These are phyloP conservation scores for Heliconius aoede DNA, from an alignment of 2,888 invertebrate species.

Conservation along the genomic window DNA sequence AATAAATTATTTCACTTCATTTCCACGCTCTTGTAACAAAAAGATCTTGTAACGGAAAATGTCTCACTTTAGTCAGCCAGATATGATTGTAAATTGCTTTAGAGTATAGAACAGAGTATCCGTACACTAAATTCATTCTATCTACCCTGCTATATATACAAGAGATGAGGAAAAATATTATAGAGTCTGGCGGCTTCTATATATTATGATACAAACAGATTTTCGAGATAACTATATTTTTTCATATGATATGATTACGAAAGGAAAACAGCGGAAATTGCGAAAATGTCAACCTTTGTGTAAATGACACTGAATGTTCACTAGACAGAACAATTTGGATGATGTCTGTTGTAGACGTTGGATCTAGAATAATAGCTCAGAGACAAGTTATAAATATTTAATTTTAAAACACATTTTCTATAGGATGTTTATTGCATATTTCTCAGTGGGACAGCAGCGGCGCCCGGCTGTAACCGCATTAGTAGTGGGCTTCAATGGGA, in stretches of 20 bases:
- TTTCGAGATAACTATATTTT: background rate
- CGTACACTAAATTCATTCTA: too few species aligned
- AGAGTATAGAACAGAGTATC: too few species aligned
- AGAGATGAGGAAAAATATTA: too few species aligned
- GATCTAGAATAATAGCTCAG: background rate
- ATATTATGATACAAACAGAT: background rate
- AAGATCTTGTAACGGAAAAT: too few species aligned
- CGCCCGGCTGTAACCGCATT: too few species aligned
- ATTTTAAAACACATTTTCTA: background rate
- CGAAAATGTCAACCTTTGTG: constrained; percentile 40
- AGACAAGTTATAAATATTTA: constrained; percentile 2
- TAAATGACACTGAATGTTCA: constrained; percentile 19
- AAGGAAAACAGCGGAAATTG: constrained; percentile 56
- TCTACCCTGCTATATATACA: background rate
- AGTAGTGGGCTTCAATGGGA: too few species aligned
- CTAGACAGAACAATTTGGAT: constrained; percentile 15
- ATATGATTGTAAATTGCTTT: too few species aligned
- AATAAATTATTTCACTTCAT: too few species aligned
- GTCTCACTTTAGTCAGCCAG: too few species aligned
- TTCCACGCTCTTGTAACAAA: too few species aligned
- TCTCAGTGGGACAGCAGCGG: too few species aligned
- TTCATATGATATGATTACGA: constrained; percentile 45
- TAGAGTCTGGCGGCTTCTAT: background rate
- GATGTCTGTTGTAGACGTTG: constrained; percentile 15
- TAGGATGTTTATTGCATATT: background rate